Percentiles rank a stretch among this genome's conserved stretches.
phyloP scores from a whole-genome alignment of 2,888 invertebrate genomes.

The Chirona hameri region DNA sequence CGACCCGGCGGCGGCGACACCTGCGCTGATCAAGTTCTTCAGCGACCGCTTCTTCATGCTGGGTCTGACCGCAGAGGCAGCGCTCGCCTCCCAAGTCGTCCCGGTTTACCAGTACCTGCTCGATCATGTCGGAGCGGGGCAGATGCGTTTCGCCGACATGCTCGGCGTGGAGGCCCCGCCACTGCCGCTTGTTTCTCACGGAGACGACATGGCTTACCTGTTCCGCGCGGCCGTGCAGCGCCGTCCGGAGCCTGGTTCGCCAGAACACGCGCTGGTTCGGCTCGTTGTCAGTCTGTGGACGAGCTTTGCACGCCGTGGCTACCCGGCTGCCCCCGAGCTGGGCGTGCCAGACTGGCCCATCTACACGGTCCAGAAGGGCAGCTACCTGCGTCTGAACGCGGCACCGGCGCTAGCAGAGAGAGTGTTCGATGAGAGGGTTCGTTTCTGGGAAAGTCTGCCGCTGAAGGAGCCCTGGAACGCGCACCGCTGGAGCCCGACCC shows the following conservation, averaged over 20 bases:
- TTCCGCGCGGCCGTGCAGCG: neutral
- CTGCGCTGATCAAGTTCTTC: neutral
- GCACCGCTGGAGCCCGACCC: constrained; percentile 42
- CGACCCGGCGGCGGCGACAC: neutral
- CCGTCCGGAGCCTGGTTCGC: neutral
- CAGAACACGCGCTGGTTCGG: constrained; percentile 24
- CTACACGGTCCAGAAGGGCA: neutral
- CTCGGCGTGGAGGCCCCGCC: constrained; percentile 23
- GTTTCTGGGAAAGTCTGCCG: constrained; percentile 63
- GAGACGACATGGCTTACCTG: neutral
- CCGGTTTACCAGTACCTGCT: constrained; percentile 33
- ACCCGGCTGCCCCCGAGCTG: neutral
- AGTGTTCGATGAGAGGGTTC: constrained; percentile 59
- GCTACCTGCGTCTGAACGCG: constrained; percentile 42
- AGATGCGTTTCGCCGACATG: constrained; percentile 11
- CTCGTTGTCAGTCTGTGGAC: constrained; percentile 31
- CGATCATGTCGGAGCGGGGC: constrained; percentile 29
- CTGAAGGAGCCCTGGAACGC: constrained; percentile 52
- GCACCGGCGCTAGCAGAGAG: constrained; percentile 45
- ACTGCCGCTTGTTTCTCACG: constrained; percentile 31
- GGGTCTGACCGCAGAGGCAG: neutral
- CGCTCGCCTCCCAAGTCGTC: constrained; percentile 28
- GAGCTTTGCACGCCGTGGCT: constrained; percentile 31
- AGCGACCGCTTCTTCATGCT: constrained; percentile 25
- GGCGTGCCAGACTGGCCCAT: neutral